Conservation (phyloP, 2,113 vertebrate genomes). For the Odontophorus gujanensis region DNA sequence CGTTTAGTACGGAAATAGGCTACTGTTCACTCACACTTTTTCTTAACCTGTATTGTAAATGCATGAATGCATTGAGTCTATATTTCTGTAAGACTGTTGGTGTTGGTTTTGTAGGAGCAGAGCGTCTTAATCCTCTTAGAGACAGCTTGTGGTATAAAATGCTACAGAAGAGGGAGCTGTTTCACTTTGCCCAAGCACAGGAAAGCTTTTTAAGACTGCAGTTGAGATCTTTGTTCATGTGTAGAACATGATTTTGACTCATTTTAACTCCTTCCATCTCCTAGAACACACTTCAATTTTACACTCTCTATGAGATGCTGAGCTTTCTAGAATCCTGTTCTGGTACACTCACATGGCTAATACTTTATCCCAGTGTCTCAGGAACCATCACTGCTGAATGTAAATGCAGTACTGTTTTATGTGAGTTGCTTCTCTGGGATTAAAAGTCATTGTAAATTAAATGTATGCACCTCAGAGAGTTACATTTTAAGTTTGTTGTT, state of each 20-base stretch:
- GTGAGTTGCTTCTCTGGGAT: not conserved
- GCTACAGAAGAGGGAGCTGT: constrained; percentile 36
- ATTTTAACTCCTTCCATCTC: not conserved
- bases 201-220: not conserved
- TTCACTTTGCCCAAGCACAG: not conserved
- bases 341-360: not conserved
- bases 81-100: not conserved
- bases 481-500: not conserved
- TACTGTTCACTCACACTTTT: not conserved
- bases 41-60: not conserved
- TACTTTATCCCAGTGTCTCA: not conserved
- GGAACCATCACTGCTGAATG: not conserved
- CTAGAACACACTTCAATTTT: not conserved
- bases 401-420: not conserved
- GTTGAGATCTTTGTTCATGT: not conserved
- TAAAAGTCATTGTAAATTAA: not conserved
- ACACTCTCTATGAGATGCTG: not conserved
- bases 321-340: not conserved
- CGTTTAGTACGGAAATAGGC: not conserved
- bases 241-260: not conserved
- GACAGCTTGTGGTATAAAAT: not conserved
- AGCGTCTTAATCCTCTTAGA: not conserved
- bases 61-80: not conserved
- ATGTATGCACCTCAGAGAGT: not conserved
- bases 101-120: not conserved